These are phyloP conservation scores for Ammodramus savannarum DNA, from an alignment of 2,113 vertebrate genomes.

Conservation along the genomic window DNA sequence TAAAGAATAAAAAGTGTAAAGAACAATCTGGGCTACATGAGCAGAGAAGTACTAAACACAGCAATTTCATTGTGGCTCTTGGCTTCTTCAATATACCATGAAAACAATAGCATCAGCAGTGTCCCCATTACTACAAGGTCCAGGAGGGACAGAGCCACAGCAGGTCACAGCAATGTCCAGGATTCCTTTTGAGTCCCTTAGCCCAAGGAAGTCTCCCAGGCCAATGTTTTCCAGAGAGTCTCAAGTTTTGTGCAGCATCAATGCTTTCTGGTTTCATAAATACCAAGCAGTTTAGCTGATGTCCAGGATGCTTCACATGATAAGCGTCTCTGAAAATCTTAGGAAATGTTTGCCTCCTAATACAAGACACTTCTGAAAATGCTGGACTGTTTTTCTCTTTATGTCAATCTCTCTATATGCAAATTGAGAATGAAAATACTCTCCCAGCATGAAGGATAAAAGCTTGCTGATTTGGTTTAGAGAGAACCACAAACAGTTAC, in stretches of 20 bases:
- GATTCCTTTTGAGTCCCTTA: not conserved
- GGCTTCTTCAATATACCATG: no score
- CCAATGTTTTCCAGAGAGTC: not conserved
- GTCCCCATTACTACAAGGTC: no score
- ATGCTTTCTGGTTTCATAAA: not conserved
- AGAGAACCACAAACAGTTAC: not conserved
- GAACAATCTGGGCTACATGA: not conserved
- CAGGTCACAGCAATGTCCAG: fast-evolving
- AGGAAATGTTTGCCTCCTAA: not conserved
- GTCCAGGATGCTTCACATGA: not conserved
- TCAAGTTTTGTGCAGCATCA: not conserved
- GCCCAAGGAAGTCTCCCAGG: not conserved
- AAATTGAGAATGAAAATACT: not conserved
- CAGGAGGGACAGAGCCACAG: no score
- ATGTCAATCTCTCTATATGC: not conserved
- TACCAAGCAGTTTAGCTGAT: not conserved
- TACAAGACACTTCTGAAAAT: not conserved
- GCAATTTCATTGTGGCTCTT: no score
- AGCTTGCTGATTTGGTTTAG: not conserved
- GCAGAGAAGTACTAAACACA: not conserved
- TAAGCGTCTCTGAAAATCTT: not conserved
- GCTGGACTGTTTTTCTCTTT: not conserved
- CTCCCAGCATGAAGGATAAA: not conserved
- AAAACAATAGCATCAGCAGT: no score
- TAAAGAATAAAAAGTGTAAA: not conserved